Evolutionary conservation across 2,113 vertebrate species (phyloP).

Genomic region (Colius striatus): DNA sequence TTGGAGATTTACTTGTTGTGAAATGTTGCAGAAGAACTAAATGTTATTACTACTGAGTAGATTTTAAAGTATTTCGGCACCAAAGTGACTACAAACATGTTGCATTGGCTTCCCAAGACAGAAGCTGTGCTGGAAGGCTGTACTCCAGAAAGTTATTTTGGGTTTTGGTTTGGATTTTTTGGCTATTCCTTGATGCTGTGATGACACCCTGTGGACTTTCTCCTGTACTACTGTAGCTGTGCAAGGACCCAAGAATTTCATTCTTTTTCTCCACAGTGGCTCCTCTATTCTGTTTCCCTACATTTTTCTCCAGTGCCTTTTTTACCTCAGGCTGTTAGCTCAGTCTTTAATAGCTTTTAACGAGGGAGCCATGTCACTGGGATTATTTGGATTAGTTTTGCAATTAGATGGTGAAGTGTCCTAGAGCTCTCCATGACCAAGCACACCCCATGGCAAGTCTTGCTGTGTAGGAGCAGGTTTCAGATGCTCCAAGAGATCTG

Average conservation of each 20-base stretch:
- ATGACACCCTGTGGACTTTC: constrained; percentile 48
- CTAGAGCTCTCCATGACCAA: not conserved
- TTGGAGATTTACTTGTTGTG: not conserved
- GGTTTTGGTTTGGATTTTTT: not conserved
- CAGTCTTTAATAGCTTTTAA: too few species aligned
- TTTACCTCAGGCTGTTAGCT: not conserved
- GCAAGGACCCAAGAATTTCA: not conserved
- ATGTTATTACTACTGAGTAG: not conserved
- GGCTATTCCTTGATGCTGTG: not conserved
- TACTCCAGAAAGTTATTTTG: not conserved
- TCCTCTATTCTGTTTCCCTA: rapidly evolving
- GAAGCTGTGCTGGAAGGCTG: not conserved
- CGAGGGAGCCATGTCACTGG: rapidly evolving
- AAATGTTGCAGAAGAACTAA: not conserved
- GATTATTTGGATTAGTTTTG: not conserved
- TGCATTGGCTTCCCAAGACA: not conserved
- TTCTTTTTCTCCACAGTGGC: not conserved
- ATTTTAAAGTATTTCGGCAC: not conserved
- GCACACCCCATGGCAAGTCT: not conserved
- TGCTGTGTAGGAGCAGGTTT: not conserved
- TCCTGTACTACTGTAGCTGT: not conserved
- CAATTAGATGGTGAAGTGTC: not conserved
- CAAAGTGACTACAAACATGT: rapidly evolving
- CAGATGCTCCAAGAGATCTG: not conserved
- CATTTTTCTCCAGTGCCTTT: not conserved